A percentile compares a stretch with the other conserved stretches of the same genome.
Evolutionary conservation across 2,888 invertebrate species (phyloP).

Genomic region (Boloria euphrosyne): DNA sequence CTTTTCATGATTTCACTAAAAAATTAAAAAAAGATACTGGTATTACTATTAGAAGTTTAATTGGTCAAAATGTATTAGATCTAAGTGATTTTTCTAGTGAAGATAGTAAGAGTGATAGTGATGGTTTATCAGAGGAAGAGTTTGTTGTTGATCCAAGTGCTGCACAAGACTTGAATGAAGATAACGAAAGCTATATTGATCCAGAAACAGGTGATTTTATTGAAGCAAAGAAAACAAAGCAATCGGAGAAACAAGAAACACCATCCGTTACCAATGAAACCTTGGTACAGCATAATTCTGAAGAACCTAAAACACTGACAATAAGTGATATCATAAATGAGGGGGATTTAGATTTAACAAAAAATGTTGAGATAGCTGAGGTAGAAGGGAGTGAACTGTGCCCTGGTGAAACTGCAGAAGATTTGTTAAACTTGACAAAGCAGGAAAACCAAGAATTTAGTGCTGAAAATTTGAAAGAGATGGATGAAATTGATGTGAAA

Average conservation of each 20-base stretch:
- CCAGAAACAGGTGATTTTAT: conserved; percentile 79
- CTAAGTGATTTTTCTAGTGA: conserved; percentile 78
- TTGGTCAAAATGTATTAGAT: conserved; percentile 75
- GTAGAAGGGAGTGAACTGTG: conserved; percentile 73
- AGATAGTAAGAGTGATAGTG: conserved; percentile 71
- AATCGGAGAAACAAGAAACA: conserved; percentile 43
- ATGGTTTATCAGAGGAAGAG: conserved; percentile 77
- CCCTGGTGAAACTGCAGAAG: conserved; percentile 69
- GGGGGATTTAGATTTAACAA: conserved; percentile 71
- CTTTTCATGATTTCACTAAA: conserved; percentile 78
- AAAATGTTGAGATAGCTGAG: conserved; percentile 78
- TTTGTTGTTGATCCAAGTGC: conserved; percentile 76
- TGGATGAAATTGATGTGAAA: conserved; percentile 81
- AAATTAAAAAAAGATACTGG: conserved; percentile 80
- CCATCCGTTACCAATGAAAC: conserved; percentile 32
- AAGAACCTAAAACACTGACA: conserved; percentile 71
- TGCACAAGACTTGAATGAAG: conserved; percentile 71
- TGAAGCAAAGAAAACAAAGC: conserved; percentile 50
- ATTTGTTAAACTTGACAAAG: conserved; percentile 67
- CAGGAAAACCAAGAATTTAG: conserved; percentile 80
- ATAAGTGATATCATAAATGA: conserved; percentile 78
- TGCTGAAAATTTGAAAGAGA: conserved; percentile 84
- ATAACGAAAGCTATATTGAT: conserved; percentile 77
- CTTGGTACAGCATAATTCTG: conserved; percentile 34
- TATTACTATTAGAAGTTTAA: conserved; percentile 74